Evolutionary conservation across 2,888 invertebrate species (phyloP).

Genomic region (Sclerodermus sp.): DNA sequence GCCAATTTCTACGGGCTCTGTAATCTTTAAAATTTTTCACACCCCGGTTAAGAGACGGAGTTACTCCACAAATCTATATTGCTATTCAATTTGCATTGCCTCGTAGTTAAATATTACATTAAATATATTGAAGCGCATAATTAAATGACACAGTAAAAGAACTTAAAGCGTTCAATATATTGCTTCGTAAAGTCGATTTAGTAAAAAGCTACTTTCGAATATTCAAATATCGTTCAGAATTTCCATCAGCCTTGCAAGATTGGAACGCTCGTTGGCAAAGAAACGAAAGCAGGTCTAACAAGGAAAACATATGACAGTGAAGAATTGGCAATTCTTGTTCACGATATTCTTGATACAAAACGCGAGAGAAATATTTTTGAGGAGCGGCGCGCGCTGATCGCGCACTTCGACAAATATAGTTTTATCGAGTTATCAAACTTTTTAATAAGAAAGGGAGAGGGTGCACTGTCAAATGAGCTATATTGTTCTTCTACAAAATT

Average conservation of each 20-base stretch:
- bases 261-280: slow-evolving; percentile 3
- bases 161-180: no score
- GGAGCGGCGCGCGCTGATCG: not conserved
- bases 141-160: no score
- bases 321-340: slow-evolving; percentile 3
- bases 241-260: not conserved
- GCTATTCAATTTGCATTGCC: no score
- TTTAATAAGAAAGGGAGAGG: not conserved
- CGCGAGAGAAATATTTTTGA: not conserved
- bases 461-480: no score
- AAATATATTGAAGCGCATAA: no score
- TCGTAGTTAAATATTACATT: no score
- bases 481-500: no score
- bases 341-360: slow-evolving; percentile 7
- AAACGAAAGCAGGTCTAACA: slow-evolving; percentile 1
- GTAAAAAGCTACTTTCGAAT: not conserved
- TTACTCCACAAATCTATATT: no score
- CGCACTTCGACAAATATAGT: not conserved
- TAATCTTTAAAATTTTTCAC: no score
- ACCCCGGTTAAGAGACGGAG: no score
- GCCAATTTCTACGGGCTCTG: no score
- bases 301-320: slow-evolving; percentile 4
- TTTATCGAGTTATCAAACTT: not conserved
- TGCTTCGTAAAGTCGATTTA: not conserved
- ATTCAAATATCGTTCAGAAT: not conserved